Conservation (phyloP, 2,797 vertebrate species). For the Pseudomugil gertrudae region DNA sequence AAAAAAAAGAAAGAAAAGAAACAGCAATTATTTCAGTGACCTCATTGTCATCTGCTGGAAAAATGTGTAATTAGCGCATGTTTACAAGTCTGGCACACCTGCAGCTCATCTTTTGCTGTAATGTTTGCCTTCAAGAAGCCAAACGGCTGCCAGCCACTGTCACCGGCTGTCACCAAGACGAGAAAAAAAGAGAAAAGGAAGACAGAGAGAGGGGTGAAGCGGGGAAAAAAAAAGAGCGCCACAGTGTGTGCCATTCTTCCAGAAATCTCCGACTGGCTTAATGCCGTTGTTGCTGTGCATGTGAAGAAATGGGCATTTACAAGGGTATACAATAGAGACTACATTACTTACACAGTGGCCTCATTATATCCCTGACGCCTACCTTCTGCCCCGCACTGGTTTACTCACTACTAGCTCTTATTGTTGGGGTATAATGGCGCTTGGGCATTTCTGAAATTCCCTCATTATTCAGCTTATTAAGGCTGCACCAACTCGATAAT, state of each 20-base stretch:
- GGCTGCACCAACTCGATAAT: constrained; percentile 94
- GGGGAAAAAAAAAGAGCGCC: constrained; percentile 59
- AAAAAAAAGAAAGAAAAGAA: constrained; percentile 71
- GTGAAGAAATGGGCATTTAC: constrained; percentile 97
- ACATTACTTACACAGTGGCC: constrained; percentile 96
- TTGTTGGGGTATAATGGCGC: constrained; percentile 97
- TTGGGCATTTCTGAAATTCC: constrained; percentile 98
- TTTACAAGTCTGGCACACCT: constrained; percentile 95
- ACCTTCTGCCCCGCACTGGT: constrained; percentile 92
- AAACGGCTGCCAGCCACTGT: constrained; percentile 90
- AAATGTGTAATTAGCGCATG: constrained; percentile 97
- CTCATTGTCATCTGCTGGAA: constrained; percentile 95
- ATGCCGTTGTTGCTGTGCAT: constrained; percentile 91
- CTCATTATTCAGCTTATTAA: constrained; percentile 99
- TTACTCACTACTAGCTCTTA: constrained; percentile 94
- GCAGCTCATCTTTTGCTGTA: constrained; percentile 93
- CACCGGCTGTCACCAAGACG: constrained; percentile 87
- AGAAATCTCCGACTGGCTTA: constrained; percentile 93
- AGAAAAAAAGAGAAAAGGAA: constrained; percentile 30
- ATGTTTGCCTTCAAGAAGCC: constrained; percentile 93
- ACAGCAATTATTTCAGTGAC: constrained; percentile 96
- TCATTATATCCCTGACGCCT: constrained; percentile 95
- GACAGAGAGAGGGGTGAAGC: constrained; percentile 64
- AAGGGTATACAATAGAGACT: constrained; percentile 94
- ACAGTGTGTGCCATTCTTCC: constrained; percentile 89